phyloP scores from a whole-genome alignment of 2,113 vertebrate species.

The Lucifuga dentata region DNA sequence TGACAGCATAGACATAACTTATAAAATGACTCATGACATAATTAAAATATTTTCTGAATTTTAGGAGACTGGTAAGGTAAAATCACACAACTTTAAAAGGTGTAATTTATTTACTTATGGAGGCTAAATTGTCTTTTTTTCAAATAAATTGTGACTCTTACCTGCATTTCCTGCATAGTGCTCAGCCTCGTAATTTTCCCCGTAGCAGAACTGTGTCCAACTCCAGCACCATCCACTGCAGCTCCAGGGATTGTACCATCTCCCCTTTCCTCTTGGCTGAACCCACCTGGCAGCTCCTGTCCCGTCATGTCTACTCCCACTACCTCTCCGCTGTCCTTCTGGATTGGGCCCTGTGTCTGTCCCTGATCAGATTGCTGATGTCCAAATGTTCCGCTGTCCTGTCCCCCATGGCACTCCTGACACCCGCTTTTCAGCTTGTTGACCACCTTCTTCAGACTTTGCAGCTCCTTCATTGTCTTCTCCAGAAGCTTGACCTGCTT shows the following conservation, averaged over 20 bases:
- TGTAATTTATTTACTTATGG: no score
- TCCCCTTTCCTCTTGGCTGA: conserved; percentile 74
- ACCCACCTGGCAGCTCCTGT: conserved; percentile 81
- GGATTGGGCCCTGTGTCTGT: conserved; percentile 34
- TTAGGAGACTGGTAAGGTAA: no score
- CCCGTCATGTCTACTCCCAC: conserved; percentile 77
- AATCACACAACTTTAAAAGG: no score
- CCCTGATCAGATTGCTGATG: conserved; percentile 75
- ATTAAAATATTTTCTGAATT: neutral
- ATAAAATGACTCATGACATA: neutral
- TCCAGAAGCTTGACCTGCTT: conserved; percentile 89
- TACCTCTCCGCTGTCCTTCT: conserved; percentile 49
- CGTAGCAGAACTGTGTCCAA: conserved; percentile 66
- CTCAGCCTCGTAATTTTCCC: conserved; percentile 57
- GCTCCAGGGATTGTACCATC: conserved; percentile 50
- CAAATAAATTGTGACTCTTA: conserved; percentile 33
- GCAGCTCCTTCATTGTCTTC: conserved; percentile 90
- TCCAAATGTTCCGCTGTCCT: conserved; percentile 79
- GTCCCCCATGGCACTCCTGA: conserved; percentile 86
- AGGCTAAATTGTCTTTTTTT: neutral
- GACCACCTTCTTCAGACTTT: conserved; percentile 90
- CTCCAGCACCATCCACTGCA: conserved; percentile 34
- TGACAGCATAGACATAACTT: neutral
- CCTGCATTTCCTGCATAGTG: conserved; percentile 86
- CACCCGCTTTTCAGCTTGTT: conserved; percentile 88